phyloP scores from a whole-genome alignment of 2,888 invertebrate species.

The Congeria kusceri region DNA sequence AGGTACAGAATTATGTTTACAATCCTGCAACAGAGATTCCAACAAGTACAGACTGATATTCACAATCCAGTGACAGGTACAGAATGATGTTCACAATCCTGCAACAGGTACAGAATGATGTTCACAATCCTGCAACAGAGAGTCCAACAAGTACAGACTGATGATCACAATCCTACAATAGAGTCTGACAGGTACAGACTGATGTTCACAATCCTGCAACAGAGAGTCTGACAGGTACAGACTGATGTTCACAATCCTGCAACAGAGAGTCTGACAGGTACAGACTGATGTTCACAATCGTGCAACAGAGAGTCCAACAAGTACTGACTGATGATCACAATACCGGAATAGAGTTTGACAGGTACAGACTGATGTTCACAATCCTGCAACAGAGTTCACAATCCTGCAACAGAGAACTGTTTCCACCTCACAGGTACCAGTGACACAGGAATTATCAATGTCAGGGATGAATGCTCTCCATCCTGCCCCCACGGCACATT shows the following conservation, averaged over 20 bases:
- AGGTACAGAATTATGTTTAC: slow-evolving; percentile 66
- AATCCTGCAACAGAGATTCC: slow-evolving; percentile 73
- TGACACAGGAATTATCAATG: no score
- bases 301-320: slow-evolving; percentile 44
- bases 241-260: slow-evolving; percentile 70
- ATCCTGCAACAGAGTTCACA: no score
- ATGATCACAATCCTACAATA: slow-evolving; percentile 68
- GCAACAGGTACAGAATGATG: slow-evolving; percentile 65
- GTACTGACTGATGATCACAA: no score
- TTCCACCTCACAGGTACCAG: no score
- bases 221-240: slow-evolving; percentile 72
- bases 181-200: no score
- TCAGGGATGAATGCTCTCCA: no score
- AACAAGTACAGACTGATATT: slow-evolving; percentile 71
- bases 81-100: no score
- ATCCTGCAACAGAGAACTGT: no score
- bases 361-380: no score
- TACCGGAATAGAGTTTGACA: no score
- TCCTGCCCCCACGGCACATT: no score
- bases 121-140: slow-evolving; percentile 65
- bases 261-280: slow-evolving; percentile 74
- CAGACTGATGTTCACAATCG: slow-evolving; percentile 64
- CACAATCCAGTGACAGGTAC: slow-evolving; percentile 63
- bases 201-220: no score
- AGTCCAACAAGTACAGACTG: slow-evolving; percentile 68